Evolutionary conservation across 2,888 invertebrate species (phyloP).

Genomic region (Osmoderma eremita): DNA sequence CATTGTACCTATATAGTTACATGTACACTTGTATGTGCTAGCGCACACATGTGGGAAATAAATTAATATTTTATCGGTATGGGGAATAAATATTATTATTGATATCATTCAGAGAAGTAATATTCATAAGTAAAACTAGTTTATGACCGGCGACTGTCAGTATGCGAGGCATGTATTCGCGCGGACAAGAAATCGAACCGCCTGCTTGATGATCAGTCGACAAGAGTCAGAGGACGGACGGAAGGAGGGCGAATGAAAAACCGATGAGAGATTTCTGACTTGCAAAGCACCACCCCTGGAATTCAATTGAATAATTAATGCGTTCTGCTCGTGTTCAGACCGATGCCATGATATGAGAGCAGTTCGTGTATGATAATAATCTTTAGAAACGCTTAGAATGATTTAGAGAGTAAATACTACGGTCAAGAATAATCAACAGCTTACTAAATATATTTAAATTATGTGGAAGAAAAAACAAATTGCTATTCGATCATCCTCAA

Average conservation of each 20-base stretch:
- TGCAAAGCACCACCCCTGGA: conserved; percentile 33
- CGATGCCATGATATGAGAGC: too few species aligned
- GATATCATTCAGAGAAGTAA: conserved; percentile 46
- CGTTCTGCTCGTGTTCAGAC: background rate
- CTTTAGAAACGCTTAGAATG: too few species aligned
- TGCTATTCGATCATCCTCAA: too few species aligned
- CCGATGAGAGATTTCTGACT: conserved; percentile 29
- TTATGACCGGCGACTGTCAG: conserved; percentile 43
- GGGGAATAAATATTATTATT: conserved; percentile 46
- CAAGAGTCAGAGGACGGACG: background rate
- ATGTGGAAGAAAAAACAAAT: too few species aligned
- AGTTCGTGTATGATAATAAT: too few species aligned
- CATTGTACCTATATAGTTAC: too few species aligned
- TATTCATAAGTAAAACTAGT: conserved; percentile 47
- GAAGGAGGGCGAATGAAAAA: conserved; percentile 16
- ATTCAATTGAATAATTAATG: conserved; percentile 37
- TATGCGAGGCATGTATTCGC: conserved; percentile 30
- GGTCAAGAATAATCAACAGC: too few species aligned
- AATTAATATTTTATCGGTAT: conserved; percentile 47
- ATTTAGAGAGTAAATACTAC: too few species aligned
- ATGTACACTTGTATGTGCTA: too few species aligned
- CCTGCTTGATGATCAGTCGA: background rate
- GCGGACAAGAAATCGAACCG: conserved; percentile 10
- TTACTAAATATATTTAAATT: too few species aligned
- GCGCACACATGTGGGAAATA: conserved; percentile 43